Evolutionary conservation across 2,113 vertebrate genomes (phyloP).

Genomic region (Argyrosomus japonicus): DNA sequence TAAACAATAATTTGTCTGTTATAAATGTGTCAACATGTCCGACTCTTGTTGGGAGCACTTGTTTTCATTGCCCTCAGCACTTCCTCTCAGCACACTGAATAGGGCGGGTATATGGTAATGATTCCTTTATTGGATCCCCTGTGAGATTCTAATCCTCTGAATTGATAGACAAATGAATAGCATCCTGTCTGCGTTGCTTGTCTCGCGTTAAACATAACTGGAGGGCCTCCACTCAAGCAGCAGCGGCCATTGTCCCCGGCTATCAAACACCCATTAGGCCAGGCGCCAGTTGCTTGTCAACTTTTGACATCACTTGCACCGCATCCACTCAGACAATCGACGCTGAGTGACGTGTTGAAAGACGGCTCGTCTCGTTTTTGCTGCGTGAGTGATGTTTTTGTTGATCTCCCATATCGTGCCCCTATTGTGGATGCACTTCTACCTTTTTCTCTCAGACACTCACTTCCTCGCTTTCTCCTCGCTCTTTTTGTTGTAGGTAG

Average conservation of each 20-base stretch:
- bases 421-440: slow-evolving; percentile 47
- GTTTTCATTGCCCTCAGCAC: slow-evolving; percentile 52
- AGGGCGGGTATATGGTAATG: slow-evolving; percentile 68
- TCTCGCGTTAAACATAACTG: slow-evolving; percentile 70
- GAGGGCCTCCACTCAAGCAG: slow-evolving; percentile 72
- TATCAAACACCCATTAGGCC: slow-evolving; percentile 83
- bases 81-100: slow-evolving; percentile 65
- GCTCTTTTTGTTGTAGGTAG: slow-evolving; percentile 46
- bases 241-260: slow-evolving; percentile 66
- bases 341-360: slow-evolving; percentile 62
- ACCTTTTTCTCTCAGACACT: slow-evolving; percentile 4
- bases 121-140: slow-evolving; percentile 62
- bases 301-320: slow-evolving; percentile 73
- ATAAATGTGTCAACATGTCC: slow-evolving; percentile 43
- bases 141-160: slow-evolving; percentile 68
- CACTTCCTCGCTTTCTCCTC: slow-evolving; percentile 28
- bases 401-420: slow-evolving; percentile 42
- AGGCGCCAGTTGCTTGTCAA: slow-evolving; percentile 77
- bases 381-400: slow-evolving; percentile 52
- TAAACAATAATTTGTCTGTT: slow-evolving; percentile 33
- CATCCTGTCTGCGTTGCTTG: slow-evolving; percentile 63
- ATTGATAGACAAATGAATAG: slow-evolving; percentile 75
- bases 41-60: slow-evolving; percentile 44
- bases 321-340: slow-evolving; percentile 54
- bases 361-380: slow-evolving; percentile 44